Base-by-base conservation (phyloP, 2,113 vertebrate genomes). In the Acrocephalus kingi region DNA sequence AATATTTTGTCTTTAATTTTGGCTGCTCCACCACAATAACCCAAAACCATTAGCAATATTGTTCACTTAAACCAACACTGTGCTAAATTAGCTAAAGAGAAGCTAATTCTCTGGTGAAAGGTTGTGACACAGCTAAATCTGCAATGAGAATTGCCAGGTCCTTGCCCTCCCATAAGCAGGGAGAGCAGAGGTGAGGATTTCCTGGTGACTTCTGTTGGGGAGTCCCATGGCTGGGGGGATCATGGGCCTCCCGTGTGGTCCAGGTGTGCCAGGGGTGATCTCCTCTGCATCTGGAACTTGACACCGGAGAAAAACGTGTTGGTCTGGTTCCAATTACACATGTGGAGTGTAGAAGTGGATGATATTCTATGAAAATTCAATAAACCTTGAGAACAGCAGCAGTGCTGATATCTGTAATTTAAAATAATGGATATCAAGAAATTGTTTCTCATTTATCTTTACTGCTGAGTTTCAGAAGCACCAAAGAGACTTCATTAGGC, bases 401-500 rank as follows among this genome's bases (percentile, higher is more conserved):
- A 90, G 82, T 67, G 96, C 97, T 96, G 96, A 97, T 98, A 98
- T 98, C 96, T 98, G 98, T 98, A 98, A 99, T 98, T 98, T 98
- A 98, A 98, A 96, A 97, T 98, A 98, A 98, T 98, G 97, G 98
- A 97, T 93, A 97, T 97, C 97, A 97, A 98, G 97, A 98, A 98
- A 98, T 98, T 97, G 98, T 98, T 98, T 97, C 98, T 98, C 97
- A 98, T 98, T 98, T 98, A 96, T 98, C 98, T 98, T 98, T 98
- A 98, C 97, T 98, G 98, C 98, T 23, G 95, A 97, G 97, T 96
- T 98, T 96, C 94, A 95, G 96, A 98, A 97, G 96, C 87, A 96
- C 94, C 96, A 96, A 97, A 97, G 98, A 97, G 97, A 98, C 98
- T 98, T 98, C 97, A 98, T 98, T 98, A 98, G 96, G 87, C 11